Conservation (phyloP, 2,113 vertebrate genomes). For the Callithrix jacchus region DNA sequence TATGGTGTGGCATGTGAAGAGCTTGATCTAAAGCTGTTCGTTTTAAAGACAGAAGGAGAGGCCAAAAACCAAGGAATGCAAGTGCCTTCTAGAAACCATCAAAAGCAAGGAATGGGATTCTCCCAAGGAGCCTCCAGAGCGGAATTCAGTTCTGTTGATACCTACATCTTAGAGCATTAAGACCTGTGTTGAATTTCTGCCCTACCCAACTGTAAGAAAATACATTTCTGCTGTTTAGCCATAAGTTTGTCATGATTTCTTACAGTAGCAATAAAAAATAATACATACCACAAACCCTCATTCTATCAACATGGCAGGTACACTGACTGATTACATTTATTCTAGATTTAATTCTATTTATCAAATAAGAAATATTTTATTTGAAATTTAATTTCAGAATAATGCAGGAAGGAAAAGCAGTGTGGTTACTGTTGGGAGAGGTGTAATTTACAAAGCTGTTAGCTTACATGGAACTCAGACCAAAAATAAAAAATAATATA, state of each 20-base stretch:
- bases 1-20: not conserved
- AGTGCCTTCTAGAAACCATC: not conserved
- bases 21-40: not conserved
- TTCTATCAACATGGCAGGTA: not conserved
- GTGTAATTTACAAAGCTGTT: not conserved
- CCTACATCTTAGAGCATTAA: not conserved
- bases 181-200: not conserved
- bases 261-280: not conserved
- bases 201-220: not conserved
- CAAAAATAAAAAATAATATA: too few relatives aligned
- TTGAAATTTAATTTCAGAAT: constrained; percentile 38
- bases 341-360: not conserved
- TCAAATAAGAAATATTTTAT: not conserved
- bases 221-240: not conserved
- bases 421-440: not conserved
- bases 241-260: not conserved
- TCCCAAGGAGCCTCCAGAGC: not conserved
- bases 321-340: not conserved
- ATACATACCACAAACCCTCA: not conserved
- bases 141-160: not conserved
- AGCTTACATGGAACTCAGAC: not conserved
- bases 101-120: not conserved
- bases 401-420: not conserved
- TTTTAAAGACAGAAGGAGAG: not conserved
- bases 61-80: not conserved